phyloP scores from a whole-genome alignment of 2,113 vertebrate genomes.

The Oryzias woworae region DNA sequence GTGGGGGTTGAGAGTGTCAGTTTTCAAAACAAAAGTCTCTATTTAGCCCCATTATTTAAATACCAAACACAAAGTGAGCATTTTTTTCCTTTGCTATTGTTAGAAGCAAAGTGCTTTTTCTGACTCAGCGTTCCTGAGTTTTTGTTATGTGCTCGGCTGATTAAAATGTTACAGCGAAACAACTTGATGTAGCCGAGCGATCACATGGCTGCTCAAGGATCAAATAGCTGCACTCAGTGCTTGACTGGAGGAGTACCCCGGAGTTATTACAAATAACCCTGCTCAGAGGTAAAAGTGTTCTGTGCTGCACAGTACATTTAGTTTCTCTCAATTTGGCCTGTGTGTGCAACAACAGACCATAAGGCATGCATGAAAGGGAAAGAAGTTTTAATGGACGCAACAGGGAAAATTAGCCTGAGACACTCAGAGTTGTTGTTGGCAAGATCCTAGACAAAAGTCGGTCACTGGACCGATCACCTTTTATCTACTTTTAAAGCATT shows the following conservation, averaged over 20 bases:
- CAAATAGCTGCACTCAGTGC: slow-evolving; percentile 21
- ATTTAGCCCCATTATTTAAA: not conserved
- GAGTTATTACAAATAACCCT: not conserved
- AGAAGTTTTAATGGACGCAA: not conserved
- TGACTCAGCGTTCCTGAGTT: slow-evolving; percentile 51
- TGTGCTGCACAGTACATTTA: not conserved
- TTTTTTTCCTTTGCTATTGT: not conserved
- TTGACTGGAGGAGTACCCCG: slow-evolving; percentile 6
- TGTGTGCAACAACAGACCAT: not conserved
- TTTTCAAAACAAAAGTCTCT: slow-evolving; percentile 28
- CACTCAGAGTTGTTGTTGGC: too few species aligned
- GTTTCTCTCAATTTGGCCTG: not conserved
- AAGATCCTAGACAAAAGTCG: too few species aligned
- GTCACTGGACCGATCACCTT: too few species aligned
- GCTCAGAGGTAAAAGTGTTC: slow-evolving; percentile 2
- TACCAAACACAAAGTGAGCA: not conserved
- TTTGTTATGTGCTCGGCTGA: slow-evolving; percentile 14
- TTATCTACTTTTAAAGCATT: too few species aligned
- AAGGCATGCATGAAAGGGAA: not conserved
- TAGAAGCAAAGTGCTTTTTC: not conserved
- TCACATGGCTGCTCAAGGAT: slow-evolving; percentile 59
- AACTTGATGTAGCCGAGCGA: slow-evolving; percentile 43
- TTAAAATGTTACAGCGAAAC: slow-evolving; percentile 48
- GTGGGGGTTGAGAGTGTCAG: not conserved
- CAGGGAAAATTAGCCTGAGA: too few species aligned